Evolutionary conservation across 2,888 invertebrate genomes (phyloP).

Genomic region (Cryptophagus acutangulus): DNA sequence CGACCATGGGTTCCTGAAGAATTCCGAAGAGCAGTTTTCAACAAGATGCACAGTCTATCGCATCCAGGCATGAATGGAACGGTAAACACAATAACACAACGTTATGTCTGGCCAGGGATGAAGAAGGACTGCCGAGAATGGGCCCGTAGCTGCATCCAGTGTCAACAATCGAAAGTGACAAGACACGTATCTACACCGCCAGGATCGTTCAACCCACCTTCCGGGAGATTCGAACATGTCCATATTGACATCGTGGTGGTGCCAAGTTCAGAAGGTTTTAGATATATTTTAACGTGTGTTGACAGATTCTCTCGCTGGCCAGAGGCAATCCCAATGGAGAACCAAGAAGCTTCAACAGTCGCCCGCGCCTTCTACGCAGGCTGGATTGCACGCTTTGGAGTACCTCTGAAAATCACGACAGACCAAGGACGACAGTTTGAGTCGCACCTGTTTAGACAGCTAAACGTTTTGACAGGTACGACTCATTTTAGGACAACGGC

Average conservation of each 20-base stretch:
- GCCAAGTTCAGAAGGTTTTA: conserved; percentile 10
- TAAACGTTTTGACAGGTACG: conserved; percentile 10
- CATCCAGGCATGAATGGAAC: conserved; percentile 34
- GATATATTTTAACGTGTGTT: conserved; percentile 18
- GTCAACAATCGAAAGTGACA: conserved; percentile 38
- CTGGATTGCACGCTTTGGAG: conserved; percentile 8
- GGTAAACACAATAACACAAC: conserved; percentile 31
- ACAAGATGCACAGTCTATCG: conserved; percentile 27
- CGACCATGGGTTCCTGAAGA: conserved; percentile 18
- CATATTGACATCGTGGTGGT: conserved; percentile 21
- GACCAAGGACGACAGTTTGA: conserved; percentile 11
- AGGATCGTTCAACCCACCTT: conserved; percentile 26
- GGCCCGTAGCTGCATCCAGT: conserved; percentile 30
- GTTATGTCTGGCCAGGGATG: conserved; percentile 42
- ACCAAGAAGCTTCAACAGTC: not conserved
- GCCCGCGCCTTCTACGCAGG: conserved; percentile 4
- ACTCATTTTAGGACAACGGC: conserved; percentile 21
- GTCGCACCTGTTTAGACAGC: not conserved
- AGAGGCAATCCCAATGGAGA: conserved; percentile 23
- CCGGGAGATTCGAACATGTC: conserved; percentile 11
- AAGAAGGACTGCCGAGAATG: conserved; percentile 38
- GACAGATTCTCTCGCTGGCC: conserved; percentile 21
- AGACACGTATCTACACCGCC: conserved; percentile 33
- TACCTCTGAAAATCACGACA: conserved; percentile 18
- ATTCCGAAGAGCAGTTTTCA: conserved; percentile 13